Evolutionary conservation across 2,888 invertebrate species (phyloP), one percentile per base, ranked within the genome.

Genomic region (Trissolcus brochymenae): DNA sequence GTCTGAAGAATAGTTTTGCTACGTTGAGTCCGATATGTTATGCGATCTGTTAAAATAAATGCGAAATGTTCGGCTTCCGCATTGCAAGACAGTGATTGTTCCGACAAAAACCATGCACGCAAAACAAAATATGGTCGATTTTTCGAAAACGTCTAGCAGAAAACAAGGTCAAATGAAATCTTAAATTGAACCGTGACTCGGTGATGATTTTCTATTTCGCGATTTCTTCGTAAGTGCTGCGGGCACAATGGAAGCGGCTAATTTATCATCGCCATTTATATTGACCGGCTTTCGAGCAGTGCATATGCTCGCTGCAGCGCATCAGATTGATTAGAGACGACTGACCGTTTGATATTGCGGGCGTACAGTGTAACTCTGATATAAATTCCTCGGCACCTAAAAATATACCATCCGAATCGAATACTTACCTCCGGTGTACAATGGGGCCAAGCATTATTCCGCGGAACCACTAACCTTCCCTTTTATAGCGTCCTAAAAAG

Each of bases 401-500:
- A 66, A 57, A 66, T 66, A 66, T 13, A 56, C 41, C 66, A 41
- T 57, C 21, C 57, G 17, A 59, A 59, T 67, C 41, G 41, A 51
- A 53, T 25, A 29, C 53, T 59, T 17, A 43, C 59, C 43, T 29
- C 13, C 53, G 41, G 43, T 11, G 25, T 29, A 46, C 67, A 67
- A 67, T 67, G 29, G 21, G 13, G n/a, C 6, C 56, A 53, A 29
- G 53, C 51, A 25, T 60, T 21, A 54, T 68, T 68, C 53, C 68
- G 11, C 46, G 46, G 60, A 60, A 60, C 57, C 35, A 66, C 57
- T 57, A 66, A 66, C 60, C 68, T 60, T 60, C 60, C 60, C 57
- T 67, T 68, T 68, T 60, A 68, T 54, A 57, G 57, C 54, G 60
- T 57, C 68, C 61, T 70, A 70, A 70, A 70, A 61, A 46, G 35